phyloP scores from a whole-genome alignment of 2,888 invertebrate genomes.

The Actias luna region DNA sequence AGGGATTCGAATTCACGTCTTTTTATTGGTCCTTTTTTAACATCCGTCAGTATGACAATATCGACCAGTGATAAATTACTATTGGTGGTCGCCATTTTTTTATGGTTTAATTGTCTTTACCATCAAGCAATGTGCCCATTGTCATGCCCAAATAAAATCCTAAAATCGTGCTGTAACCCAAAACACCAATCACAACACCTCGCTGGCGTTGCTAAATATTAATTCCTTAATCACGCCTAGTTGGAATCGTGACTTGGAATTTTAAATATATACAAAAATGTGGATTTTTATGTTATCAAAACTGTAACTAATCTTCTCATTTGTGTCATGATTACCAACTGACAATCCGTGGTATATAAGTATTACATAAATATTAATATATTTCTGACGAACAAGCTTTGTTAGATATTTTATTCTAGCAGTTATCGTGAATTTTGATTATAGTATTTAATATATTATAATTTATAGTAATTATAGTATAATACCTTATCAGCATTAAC shows the following conservation, averaged over 20 bases:
- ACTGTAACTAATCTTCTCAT: background rate
- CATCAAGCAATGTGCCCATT: too few species aligned
- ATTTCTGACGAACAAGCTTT: background rate
- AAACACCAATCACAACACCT: background rate
- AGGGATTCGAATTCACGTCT: too few species aligned
- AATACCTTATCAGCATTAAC: constrained; percentile 94
- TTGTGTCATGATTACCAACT: background rate
- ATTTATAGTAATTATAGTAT: constrained; percentile 18
- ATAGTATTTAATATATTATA: background rate
- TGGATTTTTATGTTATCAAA: background rate
- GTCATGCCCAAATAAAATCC: too few species aligned
- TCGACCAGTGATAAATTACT: too few species aligned
- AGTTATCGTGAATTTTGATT: background rate
- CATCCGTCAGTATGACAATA: too few species aligned
- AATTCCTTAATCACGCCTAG: background rate
- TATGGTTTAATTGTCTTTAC: too few species aligned
- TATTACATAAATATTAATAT: background rate
- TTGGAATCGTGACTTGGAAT: background rate
- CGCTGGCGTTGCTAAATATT: background rate
- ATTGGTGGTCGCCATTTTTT: too few species aligned
- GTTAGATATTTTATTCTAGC: too few species aligned
- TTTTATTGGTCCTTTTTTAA: too few species aligned
- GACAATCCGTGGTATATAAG: background rate
- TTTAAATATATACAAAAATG: background rate
- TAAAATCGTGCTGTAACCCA: too few species aligned